Percentiles rank a stretch among this genome's conserved stretches.
Conservation (phyloP, 2,113 vertebrate genomes). For the Nothocercus julius region DNA sequence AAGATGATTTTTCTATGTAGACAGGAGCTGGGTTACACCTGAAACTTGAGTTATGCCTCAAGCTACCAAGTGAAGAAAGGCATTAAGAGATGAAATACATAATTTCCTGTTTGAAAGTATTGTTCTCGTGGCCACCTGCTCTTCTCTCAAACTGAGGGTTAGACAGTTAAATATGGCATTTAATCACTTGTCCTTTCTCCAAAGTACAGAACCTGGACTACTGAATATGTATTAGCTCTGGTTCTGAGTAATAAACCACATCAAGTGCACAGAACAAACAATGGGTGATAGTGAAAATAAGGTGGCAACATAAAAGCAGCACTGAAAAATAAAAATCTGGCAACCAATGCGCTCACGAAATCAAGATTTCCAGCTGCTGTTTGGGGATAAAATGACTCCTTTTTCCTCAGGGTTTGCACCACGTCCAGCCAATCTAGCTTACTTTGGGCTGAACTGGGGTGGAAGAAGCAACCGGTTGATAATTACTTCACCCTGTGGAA, state of each 20-base stretch:
- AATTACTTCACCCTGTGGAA: neutral
- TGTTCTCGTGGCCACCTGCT: constrained; percentile 47
- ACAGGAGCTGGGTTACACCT: neutral
- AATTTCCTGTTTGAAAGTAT: constrained; percentile 46
- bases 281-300: constrained; percentile 50
- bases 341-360: neutral
- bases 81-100: neutral
- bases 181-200: constrained; percentile 48
- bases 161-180: constrained; percentile 3
- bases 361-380: neutral
- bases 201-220: constrained; percentile 29
- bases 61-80: neutral
- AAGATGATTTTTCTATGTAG: neutral
- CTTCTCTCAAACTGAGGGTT: constrained; percentile 11
- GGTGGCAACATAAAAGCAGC: constrained; percentile 65
- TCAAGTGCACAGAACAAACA: constrained; percentile 58
- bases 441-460: neutral
- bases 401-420: neutral
- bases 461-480: neutral
- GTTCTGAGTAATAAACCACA: constrained; percentile 66
- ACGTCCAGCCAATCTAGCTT: neutral
- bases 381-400: neutral
- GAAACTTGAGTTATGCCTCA: neutral
- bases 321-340: constrained; percentile 32
- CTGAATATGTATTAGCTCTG: constrained; percentile 57